These are phyloP conservation scores for Indri indri DNA, from an alignment of 2,113 vertebrate genomes.

Conservation along the genomic window DNA sequence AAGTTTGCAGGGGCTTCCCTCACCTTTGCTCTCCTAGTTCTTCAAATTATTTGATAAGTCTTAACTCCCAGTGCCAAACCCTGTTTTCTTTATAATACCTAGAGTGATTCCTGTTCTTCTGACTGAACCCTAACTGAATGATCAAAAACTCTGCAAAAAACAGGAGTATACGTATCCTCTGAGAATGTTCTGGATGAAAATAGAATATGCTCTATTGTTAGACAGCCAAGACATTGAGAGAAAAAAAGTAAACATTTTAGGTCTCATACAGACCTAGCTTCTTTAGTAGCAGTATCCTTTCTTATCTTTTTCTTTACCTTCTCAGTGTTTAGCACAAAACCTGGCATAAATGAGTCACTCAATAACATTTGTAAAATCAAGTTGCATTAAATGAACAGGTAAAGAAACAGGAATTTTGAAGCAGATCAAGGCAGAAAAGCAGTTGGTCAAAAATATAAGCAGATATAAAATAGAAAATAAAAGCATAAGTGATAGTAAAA, in stretches of 20 bases:
- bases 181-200: not conserved
- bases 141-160: not conserved
- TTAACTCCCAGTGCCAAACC: not conserved
- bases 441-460: not conserved
- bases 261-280: not conserved
- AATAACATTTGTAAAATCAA: not conserved
- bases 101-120: not conserved
- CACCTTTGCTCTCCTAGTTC: not conserved
- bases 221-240: not conserved
- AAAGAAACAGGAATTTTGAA: not conserved
- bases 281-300: not conserved
- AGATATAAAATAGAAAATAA: slow-evolving; percentile 9
- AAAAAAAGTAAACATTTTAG: not conserved
- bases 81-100: not conserved
- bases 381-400: not conserved
- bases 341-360: not conserved
- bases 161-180: not conserved
- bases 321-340: not conserved
- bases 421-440: not conserved
- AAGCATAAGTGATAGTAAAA: not conserved
- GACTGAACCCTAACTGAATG: not conserved
- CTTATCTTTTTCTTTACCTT: not conserved
- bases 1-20: not conserved
- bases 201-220: not conserved
- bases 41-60: not conserved